phyloP scores from a whole-genome alignment of 2,113 vertebrate species.

The Myotis davidii region DNA sequence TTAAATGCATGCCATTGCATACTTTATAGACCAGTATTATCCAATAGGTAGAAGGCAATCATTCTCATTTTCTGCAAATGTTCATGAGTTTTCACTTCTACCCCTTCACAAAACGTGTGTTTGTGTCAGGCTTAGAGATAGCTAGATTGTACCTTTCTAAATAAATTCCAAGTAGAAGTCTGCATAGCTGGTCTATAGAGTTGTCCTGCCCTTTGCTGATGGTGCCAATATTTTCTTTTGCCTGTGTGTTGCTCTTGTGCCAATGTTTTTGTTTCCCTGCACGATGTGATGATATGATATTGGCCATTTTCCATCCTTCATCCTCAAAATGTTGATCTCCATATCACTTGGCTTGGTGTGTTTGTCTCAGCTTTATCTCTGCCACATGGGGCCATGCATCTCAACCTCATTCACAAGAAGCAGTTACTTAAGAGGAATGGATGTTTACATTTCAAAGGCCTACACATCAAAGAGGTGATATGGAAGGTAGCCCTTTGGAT shows the following conservation, averaged over 20 bases:
- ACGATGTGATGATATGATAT: slow-evolving; percentile 83
- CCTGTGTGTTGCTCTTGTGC: slow-evolving; percentile 84
- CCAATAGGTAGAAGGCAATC: slow-evolving; percentile 76
- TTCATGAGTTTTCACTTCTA: slow-evolving; percentile 70
- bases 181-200: slow-evolving; percentile 85
- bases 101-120: slow-evolving; percentile 71
- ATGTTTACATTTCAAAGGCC: slow-evolving; percentile 82
- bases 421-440: slow-evolving; percentile 82
- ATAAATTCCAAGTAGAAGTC: slow-evolving; percentile 72
- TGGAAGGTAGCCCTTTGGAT: slow-evolving; percentile 67
- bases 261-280: slow-evolving; percentile 85
- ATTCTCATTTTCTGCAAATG: slow-evolving; percentile 79
- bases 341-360: slow-evolving; percentile 84
- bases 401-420: slow-evolving; percentile 83
- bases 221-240: slow-evolving; percentile 87
- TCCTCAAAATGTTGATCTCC: slow-evolving; percentile 82
- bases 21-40: slow-evolving; percentile 83
- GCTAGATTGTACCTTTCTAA: slow-evolving; percentile 67
- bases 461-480: slow-evolving; percentile 81
- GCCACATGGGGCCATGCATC: slow-evolving; percentile 82
- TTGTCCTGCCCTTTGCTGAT: slow-evolving; percentile 86
- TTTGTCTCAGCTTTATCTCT: slow-evolving; percentile 86
- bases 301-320: slow-evolving; percentile 75
- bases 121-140: slow-evolving; percentile 79
- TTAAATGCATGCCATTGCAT: slow-evolving; percentile 81